phyloP scores from a whole-genome alignment of 1,140 invertebrate species.

The Drosophila tropicalis region DNA sequence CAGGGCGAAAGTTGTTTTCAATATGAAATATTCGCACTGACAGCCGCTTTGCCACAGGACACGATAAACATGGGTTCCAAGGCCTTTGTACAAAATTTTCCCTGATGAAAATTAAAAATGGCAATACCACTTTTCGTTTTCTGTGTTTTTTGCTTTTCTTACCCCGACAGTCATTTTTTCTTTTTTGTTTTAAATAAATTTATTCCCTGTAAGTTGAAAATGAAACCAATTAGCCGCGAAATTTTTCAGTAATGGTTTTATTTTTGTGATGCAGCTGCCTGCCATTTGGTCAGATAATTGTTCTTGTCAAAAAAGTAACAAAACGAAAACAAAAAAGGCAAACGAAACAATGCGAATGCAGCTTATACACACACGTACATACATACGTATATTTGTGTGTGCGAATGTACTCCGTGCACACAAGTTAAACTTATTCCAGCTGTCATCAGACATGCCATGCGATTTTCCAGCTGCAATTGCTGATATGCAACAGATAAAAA shows the following conservation, averaged over 20 bases:
- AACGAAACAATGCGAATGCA: neutral
- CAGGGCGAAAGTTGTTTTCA: slow-evolving; percentile 50
- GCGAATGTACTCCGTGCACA: neutral
- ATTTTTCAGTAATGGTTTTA: slow-evolving; percentile 3
- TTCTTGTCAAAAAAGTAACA: neutral
- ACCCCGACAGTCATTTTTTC: neutral
- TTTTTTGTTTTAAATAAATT: neutral
- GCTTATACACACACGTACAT: neutral
- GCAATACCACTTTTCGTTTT: slow-evolving; percentile 7
- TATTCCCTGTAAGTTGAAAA: slow-evolving; percentile 11
- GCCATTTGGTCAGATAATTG: slow-evolving; percentile 5
- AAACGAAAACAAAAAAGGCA: neutral
- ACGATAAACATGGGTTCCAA: slow-evolving; percentile 32
- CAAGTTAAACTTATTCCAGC: slow-evolving; percentile 46
- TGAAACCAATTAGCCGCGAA: slow-evolving; percentile 9
- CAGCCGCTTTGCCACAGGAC: slow-evolving; percentile 56
- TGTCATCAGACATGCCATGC: slow-evolving; percentile 46
- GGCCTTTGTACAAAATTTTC: slow-evolving; percentile 8
- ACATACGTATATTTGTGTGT: neutral
- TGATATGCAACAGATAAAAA: slow-evolving; percentile 54
- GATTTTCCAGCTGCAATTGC: slow-evolving; percentile 33
- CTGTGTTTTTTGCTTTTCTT: no score
- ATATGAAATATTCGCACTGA: slow-evolving; percentile 64
- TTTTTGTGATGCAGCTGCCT: neutral
- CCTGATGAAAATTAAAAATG: slow-evolving; percentile 5